Conservation (phyloP, 2,888 invertebrate species). For the Ormyrus nitidulus region DNA sequence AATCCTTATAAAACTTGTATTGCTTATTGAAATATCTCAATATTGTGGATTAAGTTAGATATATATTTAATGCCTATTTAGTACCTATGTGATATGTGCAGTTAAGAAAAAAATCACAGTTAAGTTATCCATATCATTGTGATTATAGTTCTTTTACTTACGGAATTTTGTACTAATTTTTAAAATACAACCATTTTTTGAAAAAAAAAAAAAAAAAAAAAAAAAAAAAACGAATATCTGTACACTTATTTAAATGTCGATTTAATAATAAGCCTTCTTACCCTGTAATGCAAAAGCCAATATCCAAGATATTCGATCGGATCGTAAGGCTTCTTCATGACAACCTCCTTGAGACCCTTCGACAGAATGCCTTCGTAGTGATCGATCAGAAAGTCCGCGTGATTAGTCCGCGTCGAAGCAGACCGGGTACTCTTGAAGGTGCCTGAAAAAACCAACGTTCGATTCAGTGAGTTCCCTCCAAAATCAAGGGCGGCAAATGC, state of each 20-base stretch:
- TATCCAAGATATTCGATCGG: constrained; percentile 69
- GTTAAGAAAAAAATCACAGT: no score
- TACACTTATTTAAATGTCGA: neutral
- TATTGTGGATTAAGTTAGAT: no score
- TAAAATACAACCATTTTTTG: neutral
- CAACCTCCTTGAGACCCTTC: constrained; percentile 64
- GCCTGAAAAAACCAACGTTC: constrained; percentile 1
- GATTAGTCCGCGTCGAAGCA: neutral
- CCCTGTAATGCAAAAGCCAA: constrained; percentile 68
- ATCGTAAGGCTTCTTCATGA: constrained; percentile 64
- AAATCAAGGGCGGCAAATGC: no score
- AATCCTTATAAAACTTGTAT: no score
- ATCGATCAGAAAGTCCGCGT: constrained; percentile 58
- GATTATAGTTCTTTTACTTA: no score
- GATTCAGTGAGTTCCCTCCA: no score
- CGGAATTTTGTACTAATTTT: no score
- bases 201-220: neutral
- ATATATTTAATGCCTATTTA: no score
- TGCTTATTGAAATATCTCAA: no score
- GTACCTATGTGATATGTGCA: no score
- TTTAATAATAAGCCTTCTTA: constrained; percentile 57
- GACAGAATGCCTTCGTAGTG: constrained; percentile 59
- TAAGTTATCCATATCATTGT: no score
- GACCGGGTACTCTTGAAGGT: neutral
- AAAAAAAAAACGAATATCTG: neutral